These are phyloP conservation scores for Lasaia peninsularis DNA, from an alignment of 1,140 invertebrate species.

Conservation along the genomic window DNA sequence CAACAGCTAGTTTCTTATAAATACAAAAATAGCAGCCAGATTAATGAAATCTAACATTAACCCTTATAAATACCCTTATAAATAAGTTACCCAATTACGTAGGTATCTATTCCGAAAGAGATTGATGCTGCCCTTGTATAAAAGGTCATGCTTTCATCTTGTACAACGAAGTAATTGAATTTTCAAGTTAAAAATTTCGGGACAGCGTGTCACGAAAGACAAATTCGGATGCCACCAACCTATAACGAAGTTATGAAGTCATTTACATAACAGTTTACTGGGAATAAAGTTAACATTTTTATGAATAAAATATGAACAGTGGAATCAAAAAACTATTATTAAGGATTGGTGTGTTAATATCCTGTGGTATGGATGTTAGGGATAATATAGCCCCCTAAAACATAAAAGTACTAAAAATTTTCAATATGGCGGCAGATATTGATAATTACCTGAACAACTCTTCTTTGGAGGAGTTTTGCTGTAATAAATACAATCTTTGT, in stretches of 20 bases:
- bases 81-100: background rate
- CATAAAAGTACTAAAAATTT: too few relatives aligned
- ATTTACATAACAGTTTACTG: conserved; percentile 10
- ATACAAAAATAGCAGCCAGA: too few relatives aligned
- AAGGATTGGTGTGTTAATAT: too few relatives aligned
- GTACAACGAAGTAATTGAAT: background rate
- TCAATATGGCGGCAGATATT: too few relatives aligned
- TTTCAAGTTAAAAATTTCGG: conserved; percentile 1
- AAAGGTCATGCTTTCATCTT: conserved; percentile 4
- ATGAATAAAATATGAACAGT: background rate
- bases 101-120: background rate
- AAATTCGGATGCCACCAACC: background rate
- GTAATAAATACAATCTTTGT: too few relatives aligned
- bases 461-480: too few relatives aligned
- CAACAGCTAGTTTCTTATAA: too few relatives aligned
- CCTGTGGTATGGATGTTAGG: too few relatives aligned
- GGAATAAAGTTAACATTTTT: conserved; percentile 3
- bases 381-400: too few relatives aligned
- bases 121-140: background rate
- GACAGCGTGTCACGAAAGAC: background rate
- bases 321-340: too few relatives aligned
- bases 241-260: conserved; percentile 9
- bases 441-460: too few relatives aligned
- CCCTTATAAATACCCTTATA: background rate
- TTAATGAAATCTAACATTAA: too few relatives aligned